Base-by-base conservation (phyloP, 30 jellyfish, hydroid and myxozoan species). In the Aurelia aurita complex sp. Pacific region DNA sequence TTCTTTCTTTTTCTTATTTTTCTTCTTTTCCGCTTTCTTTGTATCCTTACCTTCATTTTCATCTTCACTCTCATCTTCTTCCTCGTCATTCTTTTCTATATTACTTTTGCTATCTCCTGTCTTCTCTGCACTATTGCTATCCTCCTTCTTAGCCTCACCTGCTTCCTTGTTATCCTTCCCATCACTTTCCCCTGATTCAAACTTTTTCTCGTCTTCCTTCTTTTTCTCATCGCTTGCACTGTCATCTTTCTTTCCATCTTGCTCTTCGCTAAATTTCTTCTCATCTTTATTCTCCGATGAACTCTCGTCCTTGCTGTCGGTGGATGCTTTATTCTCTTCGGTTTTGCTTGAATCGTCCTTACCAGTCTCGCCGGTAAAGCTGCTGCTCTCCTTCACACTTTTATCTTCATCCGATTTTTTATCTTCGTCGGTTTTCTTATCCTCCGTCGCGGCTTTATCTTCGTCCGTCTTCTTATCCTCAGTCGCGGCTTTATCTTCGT, bases 1-100 rank as follows among this genome's bases (percentile, higher is more conserved):
- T 57, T 72, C 86, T 77, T 73, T 82, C 57, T 73, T 79, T 35
- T 42, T 86, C 85, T n/a, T 73, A 88, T 53, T 91, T 82, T 66
- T 65, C 74, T 73, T 74, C 73, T 57, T 52, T 40, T 67, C 33
- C 29, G 67, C 46, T 64, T 32, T 57, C 42, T 35, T 67, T 35
- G 38, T 52, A 76, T 23, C 85, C 33, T 51, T 46, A 33, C 35
- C 29, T 67, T 42, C 81, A 11, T 67, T 38, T n/a, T 73, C 51
- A 53, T 66, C 61, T 43, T 14, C 82, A 16, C 69, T 80, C 10
- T 64, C 67, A 19, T 60, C 85, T 76, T 66, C 34, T 2, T 33
- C 82, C 13, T 64, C 83, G 1, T 55, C 54, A 11, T 67, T 77
- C 33, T 76, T 81, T 60, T 66, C 62, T 29, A 16, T 46, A 16